Evolutionary conservation across 2,113 vertebrate genomes (phyloP).

Genomic region (Scomber scombrus): DNA sequence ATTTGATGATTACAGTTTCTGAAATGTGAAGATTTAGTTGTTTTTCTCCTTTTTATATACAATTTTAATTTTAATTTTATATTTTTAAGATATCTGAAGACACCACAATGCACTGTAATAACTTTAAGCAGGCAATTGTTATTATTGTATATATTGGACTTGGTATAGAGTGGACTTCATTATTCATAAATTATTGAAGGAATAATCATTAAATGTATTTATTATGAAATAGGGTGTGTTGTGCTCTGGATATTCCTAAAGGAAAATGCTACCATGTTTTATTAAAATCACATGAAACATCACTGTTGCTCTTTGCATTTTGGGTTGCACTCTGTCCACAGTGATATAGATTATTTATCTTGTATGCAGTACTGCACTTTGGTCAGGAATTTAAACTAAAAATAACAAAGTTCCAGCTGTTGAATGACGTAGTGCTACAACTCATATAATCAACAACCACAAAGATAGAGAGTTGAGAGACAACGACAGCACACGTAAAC

Average conservation of each 20-base stretch:
- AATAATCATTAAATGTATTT: not conserved
- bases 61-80: not conserved
- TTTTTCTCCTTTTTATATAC: not conserved
- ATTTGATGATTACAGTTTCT: not conserved
- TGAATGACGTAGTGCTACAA: not conserved
- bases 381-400: not conserved
- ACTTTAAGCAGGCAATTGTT: not conserved
- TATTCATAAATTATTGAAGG: no score
- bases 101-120: no score
- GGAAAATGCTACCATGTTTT: not conserved
- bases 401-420: not conserved
- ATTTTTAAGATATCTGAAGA: not conserved
- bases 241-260: not conserved
- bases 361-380: not conserved
- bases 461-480: slow-evolving; percentile 17
- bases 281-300: not conserved
- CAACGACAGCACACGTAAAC: not conserved
- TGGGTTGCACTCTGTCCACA: not conserved
- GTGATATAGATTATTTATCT: not conserved
- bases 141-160: not conserved
- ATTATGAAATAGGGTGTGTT: not conserved
- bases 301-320: not conserved
- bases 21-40: not conserved
- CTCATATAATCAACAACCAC: slow-evolving; percentile 15
- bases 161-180: no score